Evolutionary conservation across 2,888 invertebrate species (phyloP).

Genomic region (Machimus rusticus): DNA sequence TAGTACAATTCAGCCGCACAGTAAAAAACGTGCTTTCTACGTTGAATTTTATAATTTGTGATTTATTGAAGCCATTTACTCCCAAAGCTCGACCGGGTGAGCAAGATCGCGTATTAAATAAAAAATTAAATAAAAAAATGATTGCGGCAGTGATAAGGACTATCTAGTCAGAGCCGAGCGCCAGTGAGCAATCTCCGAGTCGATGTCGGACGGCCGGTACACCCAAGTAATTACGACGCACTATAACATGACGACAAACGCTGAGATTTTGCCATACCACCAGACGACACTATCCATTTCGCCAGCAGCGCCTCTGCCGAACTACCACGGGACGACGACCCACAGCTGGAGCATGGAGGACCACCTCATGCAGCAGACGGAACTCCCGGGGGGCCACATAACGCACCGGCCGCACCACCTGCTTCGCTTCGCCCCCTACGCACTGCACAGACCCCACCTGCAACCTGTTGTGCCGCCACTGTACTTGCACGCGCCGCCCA

Average conservation of each 20-base stretch:
- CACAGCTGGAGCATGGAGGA: conserved; percentile 45
- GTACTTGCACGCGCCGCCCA: conserved; percentile 51
- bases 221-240: conserved; percentile 17
- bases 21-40: neutral
- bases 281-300: conserved; percentile 60
- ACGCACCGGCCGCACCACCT: conserved; percentile 59
- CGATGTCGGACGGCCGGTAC: conserved; percentile 25
- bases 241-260: conserved; percentile 57
- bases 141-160: conserved; percentile 15
- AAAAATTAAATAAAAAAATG: neutral
- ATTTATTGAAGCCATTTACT: neutral
- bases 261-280: conserved; percentile 61
- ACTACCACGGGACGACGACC: conserved; percentile 55
- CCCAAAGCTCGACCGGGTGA: neutral
- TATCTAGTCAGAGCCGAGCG: conserved; percentile 16
- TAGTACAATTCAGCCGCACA: neutral
- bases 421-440: conserved; percentile 68
- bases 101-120: neutral
- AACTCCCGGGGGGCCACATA: conserved; percentile 58
- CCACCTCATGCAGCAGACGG: conserved; percentile 57
- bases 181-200: neutral
- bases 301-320: conserved; percentile 57
- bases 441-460: conserved; percentile 73
- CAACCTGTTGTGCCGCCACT: conserved; percentile 51
- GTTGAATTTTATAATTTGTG: neutral